Evolutionary conservation across 1,140 invertebrate genomes (phyloP).

Genomic region (Sesamia nonagrioides): DNA sequence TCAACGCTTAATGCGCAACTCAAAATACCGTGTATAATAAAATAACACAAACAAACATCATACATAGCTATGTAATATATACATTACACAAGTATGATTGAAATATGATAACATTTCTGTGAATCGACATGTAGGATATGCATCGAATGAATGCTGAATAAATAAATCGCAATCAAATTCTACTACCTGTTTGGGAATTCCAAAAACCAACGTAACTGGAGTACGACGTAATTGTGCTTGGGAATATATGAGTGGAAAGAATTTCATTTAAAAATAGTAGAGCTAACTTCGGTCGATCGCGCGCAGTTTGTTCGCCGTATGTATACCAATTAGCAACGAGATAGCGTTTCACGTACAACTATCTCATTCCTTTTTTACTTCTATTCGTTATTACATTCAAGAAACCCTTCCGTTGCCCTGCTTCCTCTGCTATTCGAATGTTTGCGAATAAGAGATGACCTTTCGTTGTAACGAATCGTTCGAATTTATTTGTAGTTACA

Average conservation of each 20-base stretch:
- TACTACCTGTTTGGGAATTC: constrained; percentile 73
- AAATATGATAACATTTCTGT: constrained; percentile 7
- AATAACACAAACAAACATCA: neutral
- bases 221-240: constrained; percentile 74
- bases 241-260: constrained; percentile 80
- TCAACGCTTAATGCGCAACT: neutral
- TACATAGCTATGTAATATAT: neutral
- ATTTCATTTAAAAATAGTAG: constrained; percentile 84
- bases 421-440: constrained; percentile 55
- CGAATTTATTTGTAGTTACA: constrained; percentile 61
- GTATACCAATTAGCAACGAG: constrained; percentile 79
- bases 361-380: constrained; percentile 68
- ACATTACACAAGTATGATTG: neutral
- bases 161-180: constrained; percentile 73
- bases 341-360: constrained; percentile 65
- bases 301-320: constrained; percentile 68
- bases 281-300: constrained; percentile 64
- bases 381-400: constrained; percentile 72
- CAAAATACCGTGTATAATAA: neutral
- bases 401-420: constrained; percentile 56
- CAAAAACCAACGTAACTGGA: constrained; percentile 67
- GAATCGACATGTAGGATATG: constrained; percentile 32
- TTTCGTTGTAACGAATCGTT: constrained; percentile 48
- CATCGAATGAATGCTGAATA: constrained; percentile 68
- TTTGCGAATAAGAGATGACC: constrained; percentile 59